Evolutionary conservation across 2,797 vertebrate species (phyloP).

Genomic region (Gymnocypris eckloni): DNA sequence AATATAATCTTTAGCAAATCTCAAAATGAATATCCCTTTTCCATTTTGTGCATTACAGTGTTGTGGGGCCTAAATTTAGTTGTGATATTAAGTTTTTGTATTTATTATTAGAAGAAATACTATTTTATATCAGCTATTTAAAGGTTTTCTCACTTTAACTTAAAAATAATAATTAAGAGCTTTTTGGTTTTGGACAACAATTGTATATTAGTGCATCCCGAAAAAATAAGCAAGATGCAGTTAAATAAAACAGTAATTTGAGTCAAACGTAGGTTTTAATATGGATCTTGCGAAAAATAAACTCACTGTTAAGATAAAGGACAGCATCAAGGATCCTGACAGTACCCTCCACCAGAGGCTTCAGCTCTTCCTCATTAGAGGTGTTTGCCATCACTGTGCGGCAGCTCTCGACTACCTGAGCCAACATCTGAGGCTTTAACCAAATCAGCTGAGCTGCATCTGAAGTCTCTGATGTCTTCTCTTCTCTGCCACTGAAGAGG

Average conservation of each 20-base stretch:
- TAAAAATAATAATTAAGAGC: background rate
- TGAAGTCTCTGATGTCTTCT: constrained; percentile 12
- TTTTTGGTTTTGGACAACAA: background rate
- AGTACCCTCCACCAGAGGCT: constrained; percentile 76
- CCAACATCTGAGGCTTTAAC: constrained; percentile 82
- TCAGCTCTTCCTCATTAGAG: constrained; percentile 64
- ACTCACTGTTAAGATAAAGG: constrained; percentile 87
- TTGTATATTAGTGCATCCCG: background rate
- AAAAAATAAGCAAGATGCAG: background rate
- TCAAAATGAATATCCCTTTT: background rate
- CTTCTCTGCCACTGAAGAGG: constrained; percentile 1
- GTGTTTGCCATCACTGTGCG: constrained; percentile 79
- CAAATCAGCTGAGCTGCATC: constrained; percentile 75
- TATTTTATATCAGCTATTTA: background rate
- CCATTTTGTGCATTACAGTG: background rate
- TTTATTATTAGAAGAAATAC: background rate
- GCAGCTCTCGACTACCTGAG: constrained; percentile 81
- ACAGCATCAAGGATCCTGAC: constrained; percentile 86
- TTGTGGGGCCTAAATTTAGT: background rate
- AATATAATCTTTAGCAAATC: background rate
- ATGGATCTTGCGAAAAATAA: background rate
- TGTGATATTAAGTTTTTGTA: too few species aligned
- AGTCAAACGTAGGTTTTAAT: background rate
- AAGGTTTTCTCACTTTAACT: background rate
- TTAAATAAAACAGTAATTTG: background rate